A percentile compares a stretch with the other conserved stretches of the same genome.
Conservation (phyloP, 2,888 invertebrate species). For the Laothoe populi region DNA sequence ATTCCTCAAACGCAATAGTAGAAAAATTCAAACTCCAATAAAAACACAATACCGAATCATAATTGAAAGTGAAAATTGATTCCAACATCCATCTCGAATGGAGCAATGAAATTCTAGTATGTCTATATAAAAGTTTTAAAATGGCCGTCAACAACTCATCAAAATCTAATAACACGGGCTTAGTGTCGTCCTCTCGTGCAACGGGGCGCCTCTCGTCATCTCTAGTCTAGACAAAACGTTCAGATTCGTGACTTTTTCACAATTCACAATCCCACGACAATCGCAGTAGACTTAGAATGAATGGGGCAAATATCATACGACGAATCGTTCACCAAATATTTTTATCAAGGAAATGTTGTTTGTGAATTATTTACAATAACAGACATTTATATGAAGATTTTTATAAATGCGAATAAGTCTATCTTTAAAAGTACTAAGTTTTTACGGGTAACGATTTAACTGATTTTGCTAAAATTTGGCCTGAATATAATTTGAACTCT, state of each 20-base stretch:
- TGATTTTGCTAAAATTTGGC: too few species aligned
- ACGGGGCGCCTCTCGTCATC: conserved; percentile 59
- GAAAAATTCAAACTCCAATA: neutral
- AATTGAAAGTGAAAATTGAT: conserved; percentile 39
- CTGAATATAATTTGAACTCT: too few species aligned
- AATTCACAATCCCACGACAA: conserved; percentile 75
- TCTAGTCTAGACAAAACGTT: conserved; percentile 77
- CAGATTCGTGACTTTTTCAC: conserved; percentile 77
- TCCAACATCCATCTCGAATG: conserved; percentile 38
- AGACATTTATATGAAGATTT: too few species aligned
- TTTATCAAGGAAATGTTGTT: neutral
- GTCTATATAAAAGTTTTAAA: conserved; percentile 48
- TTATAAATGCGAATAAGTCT: too few species aligned
- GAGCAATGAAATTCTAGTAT: conserved; percentile 40
- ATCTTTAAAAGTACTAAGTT: too few species aligned
- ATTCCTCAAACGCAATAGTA: neutral
- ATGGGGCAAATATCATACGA: conserved; percentile 5
- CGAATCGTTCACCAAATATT: neutral
- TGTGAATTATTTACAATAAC: too few species aligned
- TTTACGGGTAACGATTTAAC: too few species aligned
- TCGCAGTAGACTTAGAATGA: conserved; percentile 42
- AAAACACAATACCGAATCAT: conserved; percentile 16
- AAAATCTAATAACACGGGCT: conserved; percentile 72
- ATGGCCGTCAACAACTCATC: conserved; percentile 68
- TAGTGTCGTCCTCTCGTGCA: conserved; percentile 47